A percentile compares a stretch with the other conserved stretches of the same genome.
Evolutionary conservation across 92 coral and sea anemone species (phyloP).

Genomic region (Parazoanthus darwini): DNA sequence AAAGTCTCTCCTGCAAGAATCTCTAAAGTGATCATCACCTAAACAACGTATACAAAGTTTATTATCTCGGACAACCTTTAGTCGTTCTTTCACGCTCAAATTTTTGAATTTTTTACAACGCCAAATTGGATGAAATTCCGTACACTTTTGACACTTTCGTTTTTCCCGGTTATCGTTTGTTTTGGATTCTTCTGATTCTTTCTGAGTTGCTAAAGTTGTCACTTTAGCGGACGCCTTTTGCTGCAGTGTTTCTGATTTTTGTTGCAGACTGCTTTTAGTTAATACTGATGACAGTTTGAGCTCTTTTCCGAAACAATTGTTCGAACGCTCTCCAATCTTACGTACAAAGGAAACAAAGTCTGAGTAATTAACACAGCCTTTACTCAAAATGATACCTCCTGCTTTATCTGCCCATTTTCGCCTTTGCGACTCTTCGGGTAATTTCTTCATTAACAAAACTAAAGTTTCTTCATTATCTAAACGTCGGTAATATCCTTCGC

Average conservation of each 20-base stretch:
- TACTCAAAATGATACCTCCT: constrained; percentile 21
- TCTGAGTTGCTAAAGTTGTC: constrained; percentile 44
- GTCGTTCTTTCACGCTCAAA: constrained; percentile 37
- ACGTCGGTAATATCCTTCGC: constrained; percentile 11
- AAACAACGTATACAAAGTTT: constrained; percentile 38
- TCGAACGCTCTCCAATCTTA: constrained; percentile 22
- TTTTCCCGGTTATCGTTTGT: constrained; percentile 23
- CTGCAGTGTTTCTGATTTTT: constrained; percentile 32
- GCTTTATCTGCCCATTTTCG: constrained; percentile 28
- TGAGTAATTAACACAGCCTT: constrained; percentile 15
- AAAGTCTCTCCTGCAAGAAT: constrained; percentile 44
- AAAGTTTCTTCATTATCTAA: constrained; percentile 19
- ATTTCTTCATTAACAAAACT: constrained; percentile 25
- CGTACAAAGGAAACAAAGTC: constrained; percentile 22
- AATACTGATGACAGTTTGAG: constrained; percentile 25
- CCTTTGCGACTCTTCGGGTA: constrained; percentile 27
- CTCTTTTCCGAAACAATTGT: constrained; percentile 18
- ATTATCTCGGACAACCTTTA: constrained; percentile 44
- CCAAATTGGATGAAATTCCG: constrained; percentile 46
- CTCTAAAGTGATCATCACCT: constrained; percentile 43
- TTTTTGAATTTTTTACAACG: constrained; percentile 36
- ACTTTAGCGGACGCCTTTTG: constrained; percentile 45
- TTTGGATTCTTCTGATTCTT: constrained; percentile 1
- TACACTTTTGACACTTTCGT: constrained; percentile 52
- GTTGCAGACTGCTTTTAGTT: constrained; percentile 21